Percentiles rank a stretch among this genome's conserved stretches.
Conservation (phyloP, 2,797 vertebrate species). For the Petrocephalus sullivani region DNA sequence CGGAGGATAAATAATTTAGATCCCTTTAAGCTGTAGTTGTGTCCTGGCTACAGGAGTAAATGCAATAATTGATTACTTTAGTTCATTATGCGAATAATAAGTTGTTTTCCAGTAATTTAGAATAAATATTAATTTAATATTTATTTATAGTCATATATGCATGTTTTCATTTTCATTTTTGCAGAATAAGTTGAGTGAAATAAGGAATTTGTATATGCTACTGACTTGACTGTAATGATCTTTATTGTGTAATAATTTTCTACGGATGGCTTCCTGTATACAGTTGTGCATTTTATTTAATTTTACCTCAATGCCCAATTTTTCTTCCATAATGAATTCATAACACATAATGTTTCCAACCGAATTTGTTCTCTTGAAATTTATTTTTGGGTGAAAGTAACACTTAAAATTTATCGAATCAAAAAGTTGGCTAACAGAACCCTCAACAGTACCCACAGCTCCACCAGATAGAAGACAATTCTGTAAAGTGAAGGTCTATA, state of each 20-base stretch:
- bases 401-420: neutral
- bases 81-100: neutral
- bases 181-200: neutral
- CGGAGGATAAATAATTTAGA: neutral
- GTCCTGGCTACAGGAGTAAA: neutral
- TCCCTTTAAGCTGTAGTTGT: neutral
- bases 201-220: neutral
- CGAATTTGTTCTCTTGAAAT: no score
- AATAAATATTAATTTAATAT: neutral
- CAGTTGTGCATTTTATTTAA: neutral
- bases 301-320: neutral
- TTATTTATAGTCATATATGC: neutral
- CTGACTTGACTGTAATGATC: neutral
- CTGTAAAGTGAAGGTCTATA: neutral
- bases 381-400: no score
- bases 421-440: neutral
- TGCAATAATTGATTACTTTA: neutral
- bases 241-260: neutral
- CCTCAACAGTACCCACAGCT: neutral
- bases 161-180: neutral
- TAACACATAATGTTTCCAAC: no score
- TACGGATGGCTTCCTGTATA: neutral
- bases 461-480: neutral
- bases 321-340: neutral
- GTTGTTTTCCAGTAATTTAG: neutral